Evolutionary conservation across 2,797 vertebrate species (phyloP), one percentile per base, ranked within the genome.

Genomic region (Gallirallus australis): DNA sequence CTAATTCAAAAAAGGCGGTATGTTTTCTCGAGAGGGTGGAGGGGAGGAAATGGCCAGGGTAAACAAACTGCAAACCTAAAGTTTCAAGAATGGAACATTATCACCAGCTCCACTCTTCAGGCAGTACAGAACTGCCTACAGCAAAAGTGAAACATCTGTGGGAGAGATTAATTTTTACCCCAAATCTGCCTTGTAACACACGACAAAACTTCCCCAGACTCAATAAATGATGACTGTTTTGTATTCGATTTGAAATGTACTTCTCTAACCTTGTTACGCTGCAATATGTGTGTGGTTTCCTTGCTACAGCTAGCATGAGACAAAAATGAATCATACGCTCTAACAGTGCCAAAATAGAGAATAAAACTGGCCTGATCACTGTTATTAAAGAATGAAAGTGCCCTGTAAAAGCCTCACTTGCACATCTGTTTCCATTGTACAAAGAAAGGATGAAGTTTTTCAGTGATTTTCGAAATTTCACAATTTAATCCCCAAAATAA

Each of bases 281-380:
- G 80, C 70, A 88, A 28, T 60, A 66, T 15, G 66, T 27, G 6
- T 95, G 88, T 82, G 78, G 92, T 95, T 96, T 94, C 93, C 71
- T 66, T 77, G 77, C 84, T 81, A 93, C 52, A 93, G 79, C 88
- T 88, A 94, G 82, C 83, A 91, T 69, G 80, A 94, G 91, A 95
- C 82, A 76, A 83, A 91, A 96, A 79, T 90, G 64, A 97, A 96
- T 94, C 93, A 94, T 64, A 56, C 0, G 0, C 27, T 86, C 66
- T 52, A 79, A 40, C 30, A 70, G 35, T 33, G 86, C 92, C 94
- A 96, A 76, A 79, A 68, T 3, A 52, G 57, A 82, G 65, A 95
- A 40, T 72, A 91, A 86, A 83, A 27, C 73, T 60, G 65, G 52
- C 23, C 0, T 45, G 57, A 53, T 37, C 71, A 54, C 73, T 93